Conservation (phyloP, 2,888 invertebrate genomes). For the Halocaridina rubra region DNA sequence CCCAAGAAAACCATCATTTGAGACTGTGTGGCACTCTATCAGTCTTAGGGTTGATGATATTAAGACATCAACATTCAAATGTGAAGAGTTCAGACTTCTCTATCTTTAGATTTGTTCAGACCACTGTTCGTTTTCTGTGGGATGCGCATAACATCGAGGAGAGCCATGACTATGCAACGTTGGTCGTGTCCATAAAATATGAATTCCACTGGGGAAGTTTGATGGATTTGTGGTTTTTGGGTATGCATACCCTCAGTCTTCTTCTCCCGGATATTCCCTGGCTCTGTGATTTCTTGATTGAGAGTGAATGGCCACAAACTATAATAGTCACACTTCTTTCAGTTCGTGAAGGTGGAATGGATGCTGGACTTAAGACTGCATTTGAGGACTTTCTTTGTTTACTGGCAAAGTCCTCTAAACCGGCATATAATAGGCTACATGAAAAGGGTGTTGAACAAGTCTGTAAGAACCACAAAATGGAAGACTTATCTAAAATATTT, state of each 20-base stretch:
- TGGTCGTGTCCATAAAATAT: conserved; percentile 87
- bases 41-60: conserved; percentile 82
- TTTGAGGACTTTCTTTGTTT: conserved; percentile 56
- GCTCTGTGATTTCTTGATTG: conserved; percentile 90
- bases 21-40: conserved; percentile 87
- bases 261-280: conserved; percentile 81
- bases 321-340: conserved; percentile 84
- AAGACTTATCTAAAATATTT: conserved; percentile 38
- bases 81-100: conserved; percentile 58
- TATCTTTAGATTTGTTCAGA: conserved; percentile 76
- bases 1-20: conserved; percentile 70
- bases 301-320: conserved; percentile 93
- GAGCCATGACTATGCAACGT: conserved; percentile 73
- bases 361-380: conserved; percentile 51
- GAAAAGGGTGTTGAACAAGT: conserved; percentile 31
- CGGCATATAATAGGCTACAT: conserved; percentile 17
- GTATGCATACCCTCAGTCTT: conserved; percentile 91
- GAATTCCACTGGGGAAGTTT: conserved; percentile 91
- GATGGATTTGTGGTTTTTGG: conserved; percentile 91
- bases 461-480: conserved; percentile 39
- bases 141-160: conserved; percentile 88
- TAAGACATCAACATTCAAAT: conserved; percentile 75
- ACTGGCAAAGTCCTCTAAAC: conserved; percentile 39
- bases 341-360: conserved; percentile 70
- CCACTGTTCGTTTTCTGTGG: conserved; percentile 91